Base-by-base conservation (phyloP, 2,888 invertebrate species). In the Netelia inedita region DNA sequence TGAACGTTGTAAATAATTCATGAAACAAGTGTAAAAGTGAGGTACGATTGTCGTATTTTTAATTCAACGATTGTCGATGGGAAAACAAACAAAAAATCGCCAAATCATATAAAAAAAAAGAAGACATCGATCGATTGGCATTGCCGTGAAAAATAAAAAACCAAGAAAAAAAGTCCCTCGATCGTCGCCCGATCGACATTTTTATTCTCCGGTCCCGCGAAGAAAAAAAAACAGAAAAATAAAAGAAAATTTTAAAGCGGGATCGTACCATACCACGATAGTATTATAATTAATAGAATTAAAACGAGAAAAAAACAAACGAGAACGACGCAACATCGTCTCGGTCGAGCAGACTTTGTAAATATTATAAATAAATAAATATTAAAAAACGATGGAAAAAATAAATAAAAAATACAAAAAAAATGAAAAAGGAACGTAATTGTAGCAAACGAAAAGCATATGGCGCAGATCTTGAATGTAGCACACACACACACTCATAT, bases 241-340 rank as follows among this genome's bases (percentile, higher is more conserved):
- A 28, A 5, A 28, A 28, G 28, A 28, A 28, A 28, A 28, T 3
- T 28, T 5, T 41, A 68, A 35, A 74, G 50, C 71, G 81, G 78
- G 91, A 89, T 81, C 92, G 92, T 92, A 93, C 89, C 88, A 92
- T 93, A 93, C 93, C 93, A 91, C 90, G 92, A 93, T 93, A 93
- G 93, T 93, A 93, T 93, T 93, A 93, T 88, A 87, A 85, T 88
- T 65, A 23, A 79, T 75, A 81, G 35, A 72, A 11, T 46, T 46
- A 46, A 46, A 46, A 11, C 28, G 14, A 46, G 14, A 46, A 10
- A 68, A n/a, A 1, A 19, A 23, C 55, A 10, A 41, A 43, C 6
- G 35, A 74, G 11, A 57, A 21, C n/a, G 57, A 35, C 11, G 46
- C 14, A 69, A 23, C 50, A 79, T 21, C 63, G 68, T 68, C 43